Conservation (phyloP, 2,797 vertebrate species). For the Phalloptychus januarius region DNA sequence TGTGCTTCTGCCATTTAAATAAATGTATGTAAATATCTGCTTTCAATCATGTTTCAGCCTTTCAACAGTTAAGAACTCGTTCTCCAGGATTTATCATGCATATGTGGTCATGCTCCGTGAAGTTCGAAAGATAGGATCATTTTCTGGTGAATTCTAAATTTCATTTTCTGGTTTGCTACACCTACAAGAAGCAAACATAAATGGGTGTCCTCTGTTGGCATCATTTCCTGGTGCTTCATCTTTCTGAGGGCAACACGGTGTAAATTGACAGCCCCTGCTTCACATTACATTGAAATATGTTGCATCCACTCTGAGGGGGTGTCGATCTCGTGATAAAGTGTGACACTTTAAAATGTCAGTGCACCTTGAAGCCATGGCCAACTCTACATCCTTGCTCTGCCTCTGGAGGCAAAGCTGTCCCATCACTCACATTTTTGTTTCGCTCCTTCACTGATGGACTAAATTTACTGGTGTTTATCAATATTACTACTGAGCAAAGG, state of each 20-base stretch:
- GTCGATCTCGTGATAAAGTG: slow-evolving; percentile 9
- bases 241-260: neutral
- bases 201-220: neutral
- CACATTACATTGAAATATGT: slow-evolving; percentile 6
- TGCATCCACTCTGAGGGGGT: slow-evolving; percentile 4
- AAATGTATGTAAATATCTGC: neutral
- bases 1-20: too few species aligned
- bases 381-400: slow-evolving; percentile 1
- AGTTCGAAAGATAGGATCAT: neutral
- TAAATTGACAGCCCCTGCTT: neutral
- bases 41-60: neutral
- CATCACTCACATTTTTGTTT: slow-evolving; percentile 3
- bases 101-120: neutral
- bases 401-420: neutral
- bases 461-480: neutral
- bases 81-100: neutral
- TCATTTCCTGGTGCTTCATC: neutral
- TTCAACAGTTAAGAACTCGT: neutral
- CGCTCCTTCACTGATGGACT: neutral
- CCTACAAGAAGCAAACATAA: neutral
- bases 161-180: neutral
- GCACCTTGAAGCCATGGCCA: slow-evolving; percentile 8
- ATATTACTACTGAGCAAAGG: neutral
- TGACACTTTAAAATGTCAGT: slow-evolving; percentile 14
- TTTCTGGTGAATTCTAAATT: slow-evolving; percentile 1